Base-by-base conservation (phyloP, 1,140 invertebrate genomes). In the Neuroterus valhalla region DNA sequence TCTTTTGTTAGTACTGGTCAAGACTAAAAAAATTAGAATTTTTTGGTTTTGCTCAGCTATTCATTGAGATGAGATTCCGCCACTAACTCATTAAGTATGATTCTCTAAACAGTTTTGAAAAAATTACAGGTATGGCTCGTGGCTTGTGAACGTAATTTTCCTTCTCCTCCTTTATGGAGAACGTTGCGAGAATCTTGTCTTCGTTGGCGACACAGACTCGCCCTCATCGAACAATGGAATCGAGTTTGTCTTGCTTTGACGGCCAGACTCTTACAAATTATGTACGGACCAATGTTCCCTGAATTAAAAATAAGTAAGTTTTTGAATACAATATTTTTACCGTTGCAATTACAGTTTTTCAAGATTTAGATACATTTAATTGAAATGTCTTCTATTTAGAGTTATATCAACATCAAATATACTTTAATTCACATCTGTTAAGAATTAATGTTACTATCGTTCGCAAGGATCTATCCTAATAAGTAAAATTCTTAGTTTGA, bases 201-300 rank as follows among this genome's bases (percentile, higher is more conserved):
- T 77, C 95, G 95, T 82, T 99, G 97, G 97, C 91, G 98, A 14
- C 98, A 99, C 91, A 94, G 98, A 74, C 92, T 96, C 62, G 96
- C 96, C 50, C 91, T 99, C 1, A 94, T 98, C 8, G 95, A 97
- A 85, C 97, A 99, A 87, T 99, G 98, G 98, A 97, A 97, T 88
- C 92, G 97, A 68, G 95, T 98, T 14, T 98, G 97, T 89, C 91
- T 98, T 23, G 94, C 95, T 0, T 92, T 99, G 11, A 98, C 97
- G 0, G 94, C 95, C 14, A 91, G 94, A 67, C 91, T 98, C 21
- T 90, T 99, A 4, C 92, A 93, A 75, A 95, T 97, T 84, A 96
- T 98, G 93, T 98, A 98, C 90, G 97, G 96, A 2, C 93, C 95
- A 14, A 91, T 93, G 50, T 98, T 96, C 91, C 96, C 97, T 0